phyloP scores from a whole-genome alignment of 2,113 vertebrate genomes.

The Syngnathus floridae region DNA sequence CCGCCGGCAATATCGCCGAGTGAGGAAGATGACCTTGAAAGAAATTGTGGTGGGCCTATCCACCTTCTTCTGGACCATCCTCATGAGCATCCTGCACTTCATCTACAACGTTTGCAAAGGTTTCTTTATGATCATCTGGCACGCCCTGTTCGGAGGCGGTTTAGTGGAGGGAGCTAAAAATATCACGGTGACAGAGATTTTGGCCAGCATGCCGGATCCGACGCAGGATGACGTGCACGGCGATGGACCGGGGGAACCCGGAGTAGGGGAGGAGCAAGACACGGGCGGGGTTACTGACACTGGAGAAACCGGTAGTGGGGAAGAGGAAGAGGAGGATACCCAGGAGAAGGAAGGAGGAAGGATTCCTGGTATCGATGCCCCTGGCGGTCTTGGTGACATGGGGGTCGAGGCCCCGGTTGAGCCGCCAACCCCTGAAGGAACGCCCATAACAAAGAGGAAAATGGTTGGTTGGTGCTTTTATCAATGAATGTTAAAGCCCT shows the following conservation, averaged over 20 bases:
- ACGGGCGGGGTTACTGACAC: slow-evolving; percentile 67
- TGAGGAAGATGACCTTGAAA: slow-evolving; percentile 77
- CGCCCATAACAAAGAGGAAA: slow-evolving; percentile 84
- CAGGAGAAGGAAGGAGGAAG: slow-evolving; percentile 77
- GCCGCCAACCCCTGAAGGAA: slow-evolving; percentile 86
- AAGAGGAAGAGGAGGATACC: slow-evolving; percentile 72
- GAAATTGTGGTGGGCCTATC: slow-evolving; percentile 73
- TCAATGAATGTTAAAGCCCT: not conserved
- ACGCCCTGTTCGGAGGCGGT: slow-evolving; percentile 82
- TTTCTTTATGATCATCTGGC: slow-evolving; percentile 80
- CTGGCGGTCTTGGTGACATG: slow-evolving; percentile 86
- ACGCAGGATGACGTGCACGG: slow-evolving; percentile 87
- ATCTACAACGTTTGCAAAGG: slow-evolving; percentile 75
- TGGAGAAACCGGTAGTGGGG: slow-evolving; percentile 68
- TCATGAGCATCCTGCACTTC: slow-evolving; percentile 69
- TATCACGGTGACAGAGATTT: slow-evolving; percentile 81
- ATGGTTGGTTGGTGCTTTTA: slow-evolving; percentile 29
- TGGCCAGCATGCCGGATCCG: slow-evolving; percentile 91
- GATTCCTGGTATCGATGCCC: slow-evolving; percentile 70
- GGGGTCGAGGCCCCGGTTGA: slow-evolving; percentile 78
- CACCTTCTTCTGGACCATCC: slow-evolving; percentile 74
- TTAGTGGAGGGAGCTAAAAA: slow-evolving; percentile 88
- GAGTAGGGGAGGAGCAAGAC: slow-evolving; percentile 71
- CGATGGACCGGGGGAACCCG: slow-evolving; percentile 69
- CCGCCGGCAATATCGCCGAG: slow-evolving; percentile 70